These are phyloP conservation scores for Urophycis tenuis DNA, from an alignment of 2,797 vertebrate species.

Conservation along the genomic window DNA sequence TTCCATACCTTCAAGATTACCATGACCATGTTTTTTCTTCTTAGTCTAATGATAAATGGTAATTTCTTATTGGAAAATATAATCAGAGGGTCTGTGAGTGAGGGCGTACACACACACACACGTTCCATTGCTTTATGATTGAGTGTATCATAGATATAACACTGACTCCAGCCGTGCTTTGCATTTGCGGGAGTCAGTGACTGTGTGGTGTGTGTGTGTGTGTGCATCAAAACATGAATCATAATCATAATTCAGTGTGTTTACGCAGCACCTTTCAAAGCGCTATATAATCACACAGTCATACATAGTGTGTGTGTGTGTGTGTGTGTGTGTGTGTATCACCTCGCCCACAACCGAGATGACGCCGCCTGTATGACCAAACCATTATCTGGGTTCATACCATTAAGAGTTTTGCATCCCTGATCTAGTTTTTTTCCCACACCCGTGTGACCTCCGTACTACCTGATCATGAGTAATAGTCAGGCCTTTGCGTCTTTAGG, in stretches of 20 bases:
- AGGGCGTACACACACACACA: neutral
- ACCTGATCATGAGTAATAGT: neutral
- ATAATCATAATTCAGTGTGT: neutral
- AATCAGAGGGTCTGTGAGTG: neutral
- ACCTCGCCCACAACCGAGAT: neutral
- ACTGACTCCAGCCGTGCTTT: neutral
- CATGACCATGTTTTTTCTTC: neutral
- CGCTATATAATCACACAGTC: neutral
- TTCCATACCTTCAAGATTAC: neutral
- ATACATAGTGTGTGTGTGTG: neutral
- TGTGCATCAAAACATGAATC: neutral
- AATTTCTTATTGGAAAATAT: neutral
- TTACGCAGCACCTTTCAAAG: neutral
- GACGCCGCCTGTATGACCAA: too few relatives aligned
- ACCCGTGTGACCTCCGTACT: neutral
- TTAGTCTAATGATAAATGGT: neutral
- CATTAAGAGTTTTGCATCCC: neutral
- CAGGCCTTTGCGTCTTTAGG: neutral
- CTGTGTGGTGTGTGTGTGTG: neutral
- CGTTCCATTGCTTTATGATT: neutral
- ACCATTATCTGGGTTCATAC: neutral
- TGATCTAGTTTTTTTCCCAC: neutral
- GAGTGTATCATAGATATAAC: neutral
- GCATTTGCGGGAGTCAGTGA: neutral
- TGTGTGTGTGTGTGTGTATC: neutral